Conservation (phyloP, 2,797 vertebrate species). For the Megalops cyprinoides region DNA sequence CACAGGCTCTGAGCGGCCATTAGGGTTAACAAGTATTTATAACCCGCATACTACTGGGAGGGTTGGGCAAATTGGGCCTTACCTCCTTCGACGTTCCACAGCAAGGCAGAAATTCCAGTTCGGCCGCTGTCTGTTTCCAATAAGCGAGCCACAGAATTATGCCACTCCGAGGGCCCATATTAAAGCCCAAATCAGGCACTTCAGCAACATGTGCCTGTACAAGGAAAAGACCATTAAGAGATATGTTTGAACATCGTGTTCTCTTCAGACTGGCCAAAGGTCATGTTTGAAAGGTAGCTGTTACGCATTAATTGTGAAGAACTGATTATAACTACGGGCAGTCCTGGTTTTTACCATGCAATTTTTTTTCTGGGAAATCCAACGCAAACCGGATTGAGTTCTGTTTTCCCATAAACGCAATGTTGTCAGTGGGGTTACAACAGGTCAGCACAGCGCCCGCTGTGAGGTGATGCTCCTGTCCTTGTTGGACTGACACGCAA, state of each 20-base stretch:
- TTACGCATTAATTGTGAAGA: neutral
- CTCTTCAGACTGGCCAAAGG: neutral
- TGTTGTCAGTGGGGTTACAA: too few species aligned
- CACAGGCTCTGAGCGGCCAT: slow-evolving; percentile 60
- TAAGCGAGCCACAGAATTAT: slow-evolving; percentile 37
- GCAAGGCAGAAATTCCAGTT: slow-evolving; percentile 49
- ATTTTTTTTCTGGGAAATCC: too few species aligned
- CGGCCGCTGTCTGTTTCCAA: slow-evolving; percentile 48
- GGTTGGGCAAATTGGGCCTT: slow-evolving; percentile 47
- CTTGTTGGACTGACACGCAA: too few species aligned
- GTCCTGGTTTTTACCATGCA: too few species aligned
- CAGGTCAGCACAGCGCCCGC: too few species aligned
- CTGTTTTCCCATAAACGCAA: too few species aligned
- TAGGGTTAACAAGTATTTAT: slow-evolving; percentile 54
- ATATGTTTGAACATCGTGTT: too few species aligned
- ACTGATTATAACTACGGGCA: neutral
- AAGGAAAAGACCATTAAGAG: neutral
- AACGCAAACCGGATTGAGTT: too few species aligned
- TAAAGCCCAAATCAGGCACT: slow-evolving; percentile 13
- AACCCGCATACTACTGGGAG: slow-evolving; percentile 38
- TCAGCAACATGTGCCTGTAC: neutral
- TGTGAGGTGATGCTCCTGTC: too few species aligned
- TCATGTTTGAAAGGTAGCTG: slow-evolving; percentile 1
- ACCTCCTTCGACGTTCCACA: slow-evolving; percentile 46
- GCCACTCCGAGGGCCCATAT: neutral